Evolutionary conservation across 2,797 vertebrate species (phyloP).

Genomic region (Arctocebus calabarensis): DNA sequence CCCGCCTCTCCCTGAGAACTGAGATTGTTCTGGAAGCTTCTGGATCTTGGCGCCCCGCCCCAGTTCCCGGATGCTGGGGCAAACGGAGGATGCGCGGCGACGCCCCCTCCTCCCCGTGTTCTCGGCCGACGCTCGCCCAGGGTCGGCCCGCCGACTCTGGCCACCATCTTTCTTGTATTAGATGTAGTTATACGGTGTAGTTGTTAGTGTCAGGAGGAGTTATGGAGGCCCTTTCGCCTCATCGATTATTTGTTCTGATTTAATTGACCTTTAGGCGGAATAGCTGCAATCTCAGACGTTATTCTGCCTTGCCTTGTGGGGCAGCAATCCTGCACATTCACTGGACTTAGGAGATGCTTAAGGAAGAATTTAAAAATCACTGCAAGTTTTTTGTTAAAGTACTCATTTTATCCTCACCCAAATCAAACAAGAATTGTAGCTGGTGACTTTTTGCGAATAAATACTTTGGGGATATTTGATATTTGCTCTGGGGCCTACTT

Average conservation of each 20-base stretch:
- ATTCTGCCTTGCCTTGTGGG: rapidly evolving
- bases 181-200: rapidly evolving
- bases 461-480: rapidly evolving
- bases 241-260: conserved; percentile 25
- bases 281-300: not conserved
- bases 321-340: rapidly evolving
- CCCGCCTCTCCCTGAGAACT: not conserved
- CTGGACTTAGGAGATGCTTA: not conserved
- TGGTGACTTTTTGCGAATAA: not conserved
- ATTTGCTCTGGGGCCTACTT: not conserved
- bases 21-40: conserved; percentile 82
- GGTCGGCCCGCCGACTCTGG: not conserved
- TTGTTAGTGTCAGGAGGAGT: not conserved
- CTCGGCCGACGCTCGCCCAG: not conserved
- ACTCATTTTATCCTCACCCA: rapidly evolving
- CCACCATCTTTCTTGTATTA: conserved; percentile 63
- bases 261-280: too few species aligned
- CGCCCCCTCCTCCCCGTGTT: conserved; percentile 66
- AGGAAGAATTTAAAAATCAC: not conserved
- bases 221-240: not conserved
- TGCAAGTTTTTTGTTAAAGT: rapidly evolving
- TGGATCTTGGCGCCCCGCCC: conserved; percentile 78
- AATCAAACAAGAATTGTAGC: not conserved
- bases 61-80: conserved; percentile 74
- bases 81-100: conserved; percentile 31